Evolutionary conservation across 1,140 invertebrate genomes (phyloP).

Genomic region (Tetranychus urticae): DNA sequence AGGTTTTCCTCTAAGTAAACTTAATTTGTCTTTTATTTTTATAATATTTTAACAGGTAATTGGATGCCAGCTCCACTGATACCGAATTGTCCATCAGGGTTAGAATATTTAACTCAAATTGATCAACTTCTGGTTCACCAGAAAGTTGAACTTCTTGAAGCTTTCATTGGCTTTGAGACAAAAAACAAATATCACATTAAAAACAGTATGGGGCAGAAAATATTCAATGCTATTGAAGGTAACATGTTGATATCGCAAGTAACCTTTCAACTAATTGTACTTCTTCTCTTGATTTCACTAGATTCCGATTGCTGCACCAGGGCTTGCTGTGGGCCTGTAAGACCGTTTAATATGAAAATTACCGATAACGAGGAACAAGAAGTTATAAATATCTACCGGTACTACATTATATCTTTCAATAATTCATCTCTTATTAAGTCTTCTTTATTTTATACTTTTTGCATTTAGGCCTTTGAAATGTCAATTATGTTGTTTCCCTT

Average conservation of each 20-base stretch:
- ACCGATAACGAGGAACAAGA: conserved; percentile 49
- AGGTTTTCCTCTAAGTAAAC: too few species aligned
- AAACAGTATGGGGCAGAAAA: conserved; percentile 41
- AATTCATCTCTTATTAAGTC: too few species aligned
- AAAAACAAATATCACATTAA: conserved; percentile 63
- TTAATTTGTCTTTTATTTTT: too few species aligned
- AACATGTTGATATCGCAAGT: background rate
- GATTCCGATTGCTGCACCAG: conserved; percentile 38
- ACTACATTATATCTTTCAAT: background rate
- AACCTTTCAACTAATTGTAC: background rate
- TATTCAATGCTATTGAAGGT: conserved; percentile 55
- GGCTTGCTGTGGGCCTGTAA: conserved; percentile 44
- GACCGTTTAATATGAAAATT: conserved; percentile 59
- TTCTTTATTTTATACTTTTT: too few species aligned
- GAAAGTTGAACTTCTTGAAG: conserved; percentile 18
- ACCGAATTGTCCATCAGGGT: conserved; percentile 1
- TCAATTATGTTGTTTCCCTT: conserved; percentile 50
- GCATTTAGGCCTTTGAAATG: conserved; percentile 42
- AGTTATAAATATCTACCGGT: conserved; percentile 36
- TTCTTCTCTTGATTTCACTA: background rate
- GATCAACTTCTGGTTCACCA: conserved; percentile 10
- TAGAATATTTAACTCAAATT: conserved; percentile 8
- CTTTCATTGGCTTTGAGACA: conserved; percentile 62
- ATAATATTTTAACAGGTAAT: too few species aligned
- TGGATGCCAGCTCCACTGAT: too few species aligned